Percentiles rank a stretch among this genome's conserved stretches.
Conservation (phyloP, 1,140 invertebrate genomes). For the Sitodiplosis mosellana region DNA sequence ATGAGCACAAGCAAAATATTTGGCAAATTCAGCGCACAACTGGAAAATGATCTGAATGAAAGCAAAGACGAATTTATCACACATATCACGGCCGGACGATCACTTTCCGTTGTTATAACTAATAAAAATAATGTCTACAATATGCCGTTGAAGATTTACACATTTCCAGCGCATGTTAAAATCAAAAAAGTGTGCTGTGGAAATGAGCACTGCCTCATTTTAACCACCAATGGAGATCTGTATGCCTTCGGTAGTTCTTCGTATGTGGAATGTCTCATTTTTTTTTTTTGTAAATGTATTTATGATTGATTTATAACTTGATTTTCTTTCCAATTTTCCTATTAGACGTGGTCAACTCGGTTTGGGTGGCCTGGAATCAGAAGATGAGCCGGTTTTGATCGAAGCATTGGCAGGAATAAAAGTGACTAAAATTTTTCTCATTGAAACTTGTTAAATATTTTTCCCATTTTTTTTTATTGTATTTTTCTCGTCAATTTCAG, state of each 20-base stretch:
- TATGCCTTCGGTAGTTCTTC: conserved; percentile 66
- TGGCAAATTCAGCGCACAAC: not conserved
- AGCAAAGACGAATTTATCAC: conserved; percentile 7
- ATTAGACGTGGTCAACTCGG: conserved; percentile 70
- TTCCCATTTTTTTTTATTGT: not conserved
- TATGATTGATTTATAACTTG: not conserved
- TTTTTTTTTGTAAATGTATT: not conserved
- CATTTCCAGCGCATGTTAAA: conserved; percentile 28
- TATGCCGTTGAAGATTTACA: conserved; percentile 35
- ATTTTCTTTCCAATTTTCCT: conserved; percentile 8
- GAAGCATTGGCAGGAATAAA: conserved; percentile 54
- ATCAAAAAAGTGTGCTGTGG: conserved; percentile 51
- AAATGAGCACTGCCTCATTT: conserved; percentile 55
- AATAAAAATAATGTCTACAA: conserved; percentile 34
- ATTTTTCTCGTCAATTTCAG: conserved; percentile 6
- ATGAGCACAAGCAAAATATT: conserved; percentile 3
- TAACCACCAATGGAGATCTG: conserved; percentile 50
- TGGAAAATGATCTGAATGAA: not conserved
- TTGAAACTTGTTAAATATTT: not conserved
- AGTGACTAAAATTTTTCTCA: conserved; percentile 12
- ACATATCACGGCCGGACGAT: conserved; percentile 25
- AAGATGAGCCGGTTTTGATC: conserved; percentile 39
- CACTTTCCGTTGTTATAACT: conserved; percentile 28
- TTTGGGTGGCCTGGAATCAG: conserved; percentile 42
- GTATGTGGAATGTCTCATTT: conserved; percentile 27